phyloP scores from a whole-genome alignment of 2,113 vertebrate species.

The Bucco capensis region DNA sequence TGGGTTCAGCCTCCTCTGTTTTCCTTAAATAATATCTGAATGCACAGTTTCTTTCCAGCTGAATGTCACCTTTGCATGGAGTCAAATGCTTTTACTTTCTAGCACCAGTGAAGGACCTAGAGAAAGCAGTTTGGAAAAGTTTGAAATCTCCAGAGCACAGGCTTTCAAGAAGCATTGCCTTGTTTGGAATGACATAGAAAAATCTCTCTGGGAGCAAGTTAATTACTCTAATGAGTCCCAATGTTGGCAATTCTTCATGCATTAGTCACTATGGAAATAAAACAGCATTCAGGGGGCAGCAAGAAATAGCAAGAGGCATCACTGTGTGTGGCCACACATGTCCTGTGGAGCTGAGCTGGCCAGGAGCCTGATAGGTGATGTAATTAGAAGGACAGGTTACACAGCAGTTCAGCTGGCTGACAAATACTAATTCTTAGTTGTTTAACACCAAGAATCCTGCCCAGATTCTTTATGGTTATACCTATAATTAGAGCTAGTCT shows the following conservation, averaged over 20 bases:
- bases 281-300: neutral
- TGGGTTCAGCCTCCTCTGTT: neutral
- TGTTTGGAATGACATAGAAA: neutral
- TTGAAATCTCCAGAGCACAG: neutral
- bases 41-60: neutral
- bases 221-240: neutral
- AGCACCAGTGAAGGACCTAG: neutral
- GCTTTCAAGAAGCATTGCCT: neutral
- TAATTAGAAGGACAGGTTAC: constrained; percentile 12
- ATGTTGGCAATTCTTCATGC: neutral
- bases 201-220: neutral
- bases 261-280: constrained; percentile 10
- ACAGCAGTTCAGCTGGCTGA: neutral
- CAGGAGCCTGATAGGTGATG: neutral
- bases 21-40: neutral
- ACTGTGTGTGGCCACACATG: neutral
- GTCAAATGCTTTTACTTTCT: neutral
- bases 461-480: neutral
- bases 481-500: neutral
- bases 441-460: neutral
- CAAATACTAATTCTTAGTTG: neutral
- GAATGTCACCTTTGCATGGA: neutral
- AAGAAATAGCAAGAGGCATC: neutral
- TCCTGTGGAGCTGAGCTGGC: neutral
- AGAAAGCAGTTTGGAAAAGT: neutral